phyloP scores from a whole-genome alignment of 2,113 vertebrate genomes.

The Oxygymnocypris stewartii region DNA sequence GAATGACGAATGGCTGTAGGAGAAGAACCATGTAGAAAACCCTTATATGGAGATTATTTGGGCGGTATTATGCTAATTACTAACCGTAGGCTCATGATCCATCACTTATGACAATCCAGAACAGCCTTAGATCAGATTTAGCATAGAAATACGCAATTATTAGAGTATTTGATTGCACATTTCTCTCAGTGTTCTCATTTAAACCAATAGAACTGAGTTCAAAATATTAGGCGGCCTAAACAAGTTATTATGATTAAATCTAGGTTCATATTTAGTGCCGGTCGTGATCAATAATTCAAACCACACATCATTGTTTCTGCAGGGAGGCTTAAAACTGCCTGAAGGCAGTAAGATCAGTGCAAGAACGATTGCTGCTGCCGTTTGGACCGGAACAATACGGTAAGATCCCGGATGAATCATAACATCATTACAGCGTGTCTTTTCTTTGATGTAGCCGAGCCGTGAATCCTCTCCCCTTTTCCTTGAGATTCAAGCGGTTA shows the following conservation, averaged over 20 bases:
- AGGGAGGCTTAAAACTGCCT: not conserved
- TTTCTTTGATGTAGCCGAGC: conserved; percentile 18
- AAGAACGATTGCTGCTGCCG: not conserved
- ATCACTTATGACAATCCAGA: not conserved
- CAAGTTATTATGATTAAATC: conserved; percentile 18
- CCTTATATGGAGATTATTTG: not conserved
- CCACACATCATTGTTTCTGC: not conserved
- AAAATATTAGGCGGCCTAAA: conserved; percentile 9
- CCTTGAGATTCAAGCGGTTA: conserved; percentile 13
- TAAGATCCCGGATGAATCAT: conserved; percentile 7
- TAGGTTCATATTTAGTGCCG: conserved; percentile 15
- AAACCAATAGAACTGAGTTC: not conserved
- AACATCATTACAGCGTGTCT: conserved; percentile 4
- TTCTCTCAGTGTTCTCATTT: not conserved
- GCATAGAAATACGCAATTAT: not conserved
- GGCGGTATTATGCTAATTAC: not conserved
- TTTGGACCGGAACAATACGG: not conserved
- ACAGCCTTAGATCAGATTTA: not conserved
- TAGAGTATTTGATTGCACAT: not conserved
- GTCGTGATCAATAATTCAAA: conserved; percentile 8
- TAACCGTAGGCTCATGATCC: not conserved
- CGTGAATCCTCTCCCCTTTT: conserved; percentile 6
- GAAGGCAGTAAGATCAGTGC: not conserved
- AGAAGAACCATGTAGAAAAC: not conserved
- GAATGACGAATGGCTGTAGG: not conserved